Evolutionary conservation across 2,888 invertebrate genomes (phyloP).

Genomic region (Tetramorium bicarinatum): DNA sequence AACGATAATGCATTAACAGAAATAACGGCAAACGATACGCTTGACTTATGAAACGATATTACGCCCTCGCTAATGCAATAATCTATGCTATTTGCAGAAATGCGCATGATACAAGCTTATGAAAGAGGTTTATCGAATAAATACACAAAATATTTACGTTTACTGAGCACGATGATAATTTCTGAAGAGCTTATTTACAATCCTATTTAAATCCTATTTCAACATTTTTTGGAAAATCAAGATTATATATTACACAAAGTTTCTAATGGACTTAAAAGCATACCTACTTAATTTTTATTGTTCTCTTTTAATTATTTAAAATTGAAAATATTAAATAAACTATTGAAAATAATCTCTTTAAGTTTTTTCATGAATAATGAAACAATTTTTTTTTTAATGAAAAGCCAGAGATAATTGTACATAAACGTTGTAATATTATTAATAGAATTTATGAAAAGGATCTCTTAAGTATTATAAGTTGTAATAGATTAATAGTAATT

Average conservation of each 20-base stretch:
- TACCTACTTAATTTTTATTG: background rate
- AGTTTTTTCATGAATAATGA: background rate
- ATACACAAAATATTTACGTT: background rate
- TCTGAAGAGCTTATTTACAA: conserved; percentile 4
- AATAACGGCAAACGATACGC: conserved; percentile 22
- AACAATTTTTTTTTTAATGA: background rate
- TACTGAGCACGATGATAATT: background rate
- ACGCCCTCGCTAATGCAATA: conserved; percentile 6
- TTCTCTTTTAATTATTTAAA: background rate
- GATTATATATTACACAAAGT: background rate
- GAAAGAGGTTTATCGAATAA: conserved; percentile 7
- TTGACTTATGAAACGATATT: conserved; percentile 41
- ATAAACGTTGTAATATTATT: background rate
- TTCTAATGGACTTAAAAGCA: background rate
- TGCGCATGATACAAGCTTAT: background rate
- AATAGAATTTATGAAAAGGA: background rate
- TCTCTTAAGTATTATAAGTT: background rate
- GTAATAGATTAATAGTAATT: background rate
- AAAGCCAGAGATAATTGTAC: background rate
- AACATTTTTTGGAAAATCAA: background rate
- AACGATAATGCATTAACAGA: conserved; percentile 38
- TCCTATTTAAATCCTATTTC: background rate
- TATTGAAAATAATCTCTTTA: background rate
- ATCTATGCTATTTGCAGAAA: background rate
- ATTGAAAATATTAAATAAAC: too few relatives aligned